phyloP scores from a whole-genome alignment of 2,888 invertebrate species.

The Nemurella pictetii region DNA sequence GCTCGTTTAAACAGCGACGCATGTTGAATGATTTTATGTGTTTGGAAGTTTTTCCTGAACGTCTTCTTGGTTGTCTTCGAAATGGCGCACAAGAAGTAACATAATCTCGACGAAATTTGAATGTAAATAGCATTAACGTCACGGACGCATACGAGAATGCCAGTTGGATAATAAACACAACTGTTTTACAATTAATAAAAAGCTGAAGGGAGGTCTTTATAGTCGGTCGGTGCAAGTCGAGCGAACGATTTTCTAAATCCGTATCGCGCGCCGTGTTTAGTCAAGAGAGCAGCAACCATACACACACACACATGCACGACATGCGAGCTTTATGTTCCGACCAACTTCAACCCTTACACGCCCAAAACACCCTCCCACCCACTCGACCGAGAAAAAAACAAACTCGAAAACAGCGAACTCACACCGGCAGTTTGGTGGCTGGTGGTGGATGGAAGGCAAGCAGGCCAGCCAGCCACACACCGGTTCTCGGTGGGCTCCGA shows the following conservation, averaged over 20 bases:
- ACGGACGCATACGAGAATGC: background rate
- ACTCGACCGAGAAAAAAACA: background rate
- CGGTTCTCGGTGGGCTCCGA: background rate
- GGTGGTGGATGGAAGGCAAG: background rate
- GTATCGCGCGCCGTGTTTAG: background rate
- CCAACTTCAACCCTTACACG: background rate
- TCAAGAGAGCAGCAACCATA: background rate
- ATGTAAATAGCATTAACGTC: background rate
- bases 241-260: background rate
- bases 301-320: no score
- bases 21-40: background rate
- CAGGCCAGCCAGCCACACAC: no score
- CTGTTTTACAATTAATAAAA: background rate
- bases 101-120: background rate
- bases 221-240: background rate
- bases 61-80: background rate
- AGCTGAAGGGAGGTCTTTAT: background rate
- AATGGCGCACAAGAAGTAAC: background rate
- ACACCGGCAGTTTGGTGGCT: background rate
- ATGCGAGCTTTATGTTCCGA: background rate
- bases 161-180: background rate
- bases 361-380: background rate
- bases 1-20: background rate
- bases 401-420: background rate
- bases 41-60: background rate